Conservation (phyloP, 2,888 invertebrate genomes). For the Hylaea fasciaria region DNA sequence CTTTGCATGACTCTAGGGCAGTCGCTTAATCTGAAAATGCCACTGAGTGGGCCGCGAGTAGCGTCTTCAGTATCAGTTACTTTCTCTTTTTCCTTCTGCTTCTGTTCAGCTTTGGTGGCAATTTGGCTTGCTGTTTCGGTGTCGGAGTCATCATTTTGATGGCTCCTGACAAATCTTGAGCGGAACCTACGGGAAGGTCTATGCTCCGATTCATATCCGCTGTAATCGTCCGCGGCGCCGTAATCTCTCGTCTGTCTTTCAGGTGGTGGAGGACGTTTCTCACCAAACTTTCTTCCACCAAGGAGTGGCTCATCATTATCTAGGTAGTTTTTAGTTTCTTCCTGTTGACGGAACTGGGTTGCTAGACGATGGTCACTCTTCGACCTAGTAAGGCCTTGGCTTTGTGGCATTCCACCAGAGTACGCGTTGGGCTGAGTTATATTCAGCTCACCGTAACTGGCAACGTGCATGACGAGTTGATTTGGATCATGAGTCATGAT, state of each 20-base stretch:
- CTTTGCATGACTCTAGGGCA: slow-evolving; percentile 96
- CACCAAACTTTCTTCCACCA: slow-evolving; percentile 92
- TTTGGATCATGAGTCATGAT: slow-evolving; percentile 96
- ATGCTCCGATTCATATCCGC: slow-evolving; percentile 88
- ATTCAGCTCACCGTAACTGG: slow-evolving; percentile 95
- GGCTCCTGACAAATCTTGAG: slow-evolving; percentile 88
- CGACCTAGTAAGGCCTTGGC: slow-evolving; percentile 93
- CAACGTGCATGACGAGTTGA: slow-evolving; percentile 93
- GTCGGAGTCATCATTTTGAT: slow-evolving; percentile 91
- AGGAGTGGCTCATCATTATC: slow-evolving; percentile 89
- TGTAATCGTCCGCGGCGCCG: slow-evolving; percentile 86
- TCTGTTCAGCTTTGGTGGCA: slow-evolving; percentile 88
- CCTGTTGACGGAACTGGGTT: slow-evolving; percentile 94
- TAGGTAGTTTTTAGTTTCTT: slow-evolving; percentile 87
- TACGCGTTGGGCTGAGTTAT: slow-evolving; percentile 88
- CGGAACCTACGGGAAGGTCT: slow-evolving; percentile 89
- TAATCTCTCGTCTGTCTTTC: slow-evolving; percentile 85
- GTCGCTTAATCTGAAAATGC: slow-evolving; percentile 94
- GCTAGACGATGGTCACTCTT: slow-evolving; percentile 97
- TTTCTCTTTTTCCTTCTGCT: slow-evolving; percentile 87
- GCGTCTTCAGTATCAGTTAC: slow-evolving; percentile 96
- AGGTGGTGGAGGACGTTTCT: slow-evolving; percentile 85
- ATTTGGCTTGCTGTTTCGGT: slow-evolving; percentile 86
- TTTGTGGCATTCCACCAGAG: slow-evolving; percentile 85
- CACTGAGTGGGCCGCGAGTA: slow-evolving; percentile 93